phyloP scores from a whole-genome alignment of 2,888 invertebrate genomes.

The Tachina fera region DNA sequence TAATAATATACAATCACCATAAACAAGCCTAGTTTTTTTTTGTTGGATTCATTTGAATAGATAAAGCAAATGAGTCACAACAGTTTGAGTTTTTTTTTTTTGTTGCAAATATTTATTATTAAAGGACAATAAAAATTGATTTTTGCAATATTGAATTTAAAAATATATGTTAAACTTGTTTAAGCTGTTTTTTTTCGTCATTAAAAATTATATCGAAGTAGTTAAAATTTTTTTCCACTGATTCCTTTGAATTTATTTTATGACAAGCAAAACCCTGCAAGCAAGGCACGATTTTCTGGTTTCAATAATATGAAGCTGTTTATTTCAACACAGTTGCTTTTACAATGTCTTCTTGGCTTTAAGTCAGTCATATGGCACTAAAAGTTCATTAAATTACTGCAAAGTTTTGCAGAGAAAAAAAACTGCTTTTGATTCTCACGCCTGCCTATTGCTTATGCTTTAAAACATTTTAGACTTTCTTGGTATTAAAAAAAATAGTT shows the following conservation, averaged over 20 bases:
- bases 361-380: slow-evolving; percentile 9
- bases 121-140: slow-evolving; percentile 41
- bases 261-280: slow-evolving; percentile 53
- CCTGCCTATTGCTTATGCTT: slow-evolving; percentile 53
- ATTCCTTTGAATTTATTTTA: slow-evolving; percentile 12
- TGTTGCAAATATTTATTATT: not conserved
- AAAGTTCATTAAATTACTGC: slow-evolving; percentile 30
- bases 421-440: slow-evolving; percentile 57
- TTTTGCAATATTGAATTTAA: slow-evolving; percentile 5
- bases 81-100: not conserved
- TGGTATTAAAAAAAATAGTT: slow-evolving; percentile 1
- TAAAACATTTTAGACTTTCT: slow-evolving; percentile 18
- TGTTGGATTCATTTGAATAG: not conserved
- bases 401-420: slow-evolving; percentile 4
- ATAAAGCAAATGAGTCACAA: slow-evolving; percentile 51
- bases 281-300: slow-evolving; percentile 64
- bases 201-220: not conserved
- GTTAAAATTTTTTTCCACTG: not conserved
- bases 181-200: not conserved
- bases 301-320: slow-evolving; percentile 40
- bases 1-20: slow-evolving; percentile 1
- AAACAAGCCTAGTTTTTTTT: slow-evolving; percentile 39
- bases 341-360: slow-evolving; percentile 1
- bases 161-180: not conserved
- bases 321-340: slow-evolving; percentile 41